Conservation (phyloP, 1,140 invertebrate genomes). For the Diorhabda elongata region DNA sequence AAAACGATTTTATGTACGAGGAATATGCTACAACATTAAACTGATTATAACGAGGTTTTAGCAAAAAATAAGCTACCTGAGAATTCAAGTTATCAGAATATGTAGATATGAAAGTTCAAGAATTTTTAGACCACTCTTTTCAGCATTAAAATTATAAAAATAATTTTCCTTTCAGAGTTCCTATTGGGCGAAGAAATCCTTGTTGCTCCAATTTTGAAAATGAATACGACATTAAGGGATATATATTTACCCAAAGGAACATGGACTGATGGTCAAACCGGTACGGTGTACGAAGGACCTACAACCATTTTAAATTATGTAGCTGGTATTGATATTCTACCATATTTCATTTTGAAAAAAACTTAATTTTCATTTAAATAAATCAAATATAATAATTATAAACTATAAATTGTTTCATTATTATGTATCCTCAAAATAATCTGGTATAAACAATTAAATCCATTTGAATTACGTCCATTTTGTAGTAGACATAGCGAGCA, state of each 20-base stretch:
- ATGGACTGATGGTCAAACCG: slow-evolving; percentile 60
- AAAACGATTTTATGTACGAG: no score
- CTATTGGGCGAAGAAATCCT: slow-evolving; percentile 76
- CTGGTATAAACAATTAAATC: no score
- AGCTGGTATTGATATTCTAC: slow-evolving; percentile 62
- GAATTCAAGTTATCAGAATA: no score
- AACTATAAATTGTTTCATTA: no score
- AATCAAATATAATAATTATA: neutral
- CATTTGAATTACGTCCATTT: no score
- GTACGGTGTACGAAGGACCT: slow-evolving; percentile 53
- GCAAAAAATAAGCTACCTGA: no score
- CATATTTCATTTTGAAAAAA: slow-evolving; percentile 55
- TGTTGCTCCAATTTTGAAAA: slow-evolving; percentile 75
- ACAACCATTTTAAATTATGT: slow-evolving; percentile 60
- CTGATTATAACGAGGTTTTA: neutral
- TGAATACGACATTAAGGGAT: slow-evolving; percentile 61
- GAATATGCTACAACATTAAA: neutral
- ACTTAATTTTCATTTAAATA: neutral
- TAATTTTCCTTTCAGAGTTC: slow-evolving; percentile 61
- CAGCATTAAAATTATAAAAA: neutral
- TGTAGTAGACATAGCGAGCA: no score
- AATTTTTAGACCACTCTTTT: neutral
- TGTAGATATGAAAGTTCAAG: neutral
- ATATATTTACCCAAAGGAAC: slow-evolving; percentile 72
- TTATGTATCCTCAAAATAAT: no score